These are phyloP conservation scores for Scomber colias DNA, from an alignment of 2,113 vertebrate genomes.

Conservation along the genomic window DNA sequence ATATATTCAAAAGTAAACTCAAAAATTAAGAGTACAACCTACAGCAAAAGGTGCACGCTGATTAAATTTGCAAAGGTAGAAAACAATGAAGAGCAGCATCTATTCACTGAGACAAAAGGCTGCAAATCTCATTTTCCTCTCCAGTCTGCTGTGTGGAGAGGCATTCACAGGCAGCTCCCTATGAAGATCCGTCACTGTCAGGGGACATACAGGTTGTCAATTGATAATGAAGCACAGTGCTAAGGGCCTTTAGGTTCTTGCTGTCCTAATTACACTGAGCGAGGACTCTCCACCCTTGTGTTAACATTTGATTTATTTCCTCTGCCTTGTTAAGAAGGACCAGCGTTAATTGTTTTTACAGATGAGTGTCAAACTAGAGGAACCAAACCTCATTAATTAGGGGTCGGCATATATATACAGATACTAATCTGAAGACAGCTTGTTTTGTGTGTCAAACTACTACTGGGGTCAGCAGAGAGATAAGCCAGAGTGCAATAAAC, in stretches of 20 bases:
- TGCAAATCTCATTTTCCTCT: slow-evolving; percentile 71
- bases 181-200: slow-evolving; percentile 85
- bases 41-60: slow-evolving; percentile 51
- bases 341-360: slow-evolving; percentile 94
- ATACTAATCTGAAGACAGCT: slow-evolving; percentile 41
- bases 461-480: slow-evolving; percentile 12
- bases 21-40: neutral
- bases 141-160: slow-evolving; percentile 52
- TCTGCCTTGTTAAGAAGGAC: slow-evolving; percentile 87
- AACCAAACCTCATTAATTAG: slow-evolving; percentile 90
- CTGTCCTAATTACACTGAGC: slow-evolving; percentile 91
- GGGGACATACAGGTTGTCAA: slow-evolving; percentile 88
- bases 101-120: slow-evolving; percentile 76
- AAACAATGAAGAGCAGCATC: slow-evolving; percentile 45
- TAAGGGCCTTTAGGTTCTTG: slow-evolving; percentile 87
- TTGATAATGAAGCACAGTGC: slow-evolving; percentile 86
- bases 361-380: slow-evolving; percentile 92
- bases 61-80: slow-evolving; percentile 68
- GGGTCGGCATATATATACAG: slow-evolving; percentile 82
- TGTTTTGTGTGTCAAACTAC: slow-evolving; percentile 27
- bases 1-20: slow-evolving; percentile 14
- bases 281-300: slow-evolving; percentile 89
- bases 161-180: slow-evolving; percentile 67
- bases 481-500: slow-evolving; percentile 7
- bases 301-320: slow-evolving; percentile 97